phyloP scores from a whole-genome alignment of 2,113 vertebrate species.

The Vulpes lagopus region DNA sequence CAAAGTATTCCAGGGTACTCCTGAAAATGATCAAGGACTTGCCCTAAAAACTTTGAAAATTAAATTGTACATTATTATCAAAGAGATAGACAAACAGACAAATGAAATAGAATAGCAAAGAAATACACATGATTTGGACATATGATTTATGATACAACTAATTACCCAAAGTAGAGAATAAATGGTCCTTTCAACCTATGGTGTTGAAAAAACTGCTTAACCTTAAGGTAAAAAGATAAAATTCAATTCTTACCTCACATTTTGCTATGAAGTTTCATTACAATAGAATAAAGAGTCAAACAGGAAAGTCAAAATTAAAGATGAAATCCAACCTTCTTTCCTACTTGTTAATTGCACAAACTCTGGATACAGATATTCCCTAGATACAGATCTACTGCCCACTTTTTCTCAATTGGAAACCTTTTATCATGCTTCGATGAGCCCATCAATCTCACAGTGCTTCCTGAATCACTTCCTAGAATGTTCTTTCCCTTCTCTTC shows the following conservation, averaged over 20 bases:
- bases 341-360: not conserved
- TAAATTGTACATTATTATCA: not conserved
- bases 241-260: not conserved
- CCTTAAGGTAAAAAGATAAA: not conserved
- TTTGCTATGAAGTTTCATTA: not conserved
- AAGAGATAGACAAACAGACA: not conserved
- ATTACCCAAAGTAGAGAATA: not conserved
- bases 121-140: not conserved
- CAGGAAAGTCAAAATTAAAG: not conserved
- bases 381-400: not conserved
- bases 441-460: not conserved
- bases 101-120: not conserved
- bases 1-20: not conserved
- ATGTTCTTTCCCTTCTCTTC: not conserved
- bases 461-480: not conserved
- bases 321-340: not conserved
- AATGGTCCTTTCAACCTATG: not conserved
- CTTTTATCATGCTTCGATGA: not conserved
- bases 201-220: not conserved
- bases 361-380: not conserved
- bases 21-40: constrained; percentile 17
- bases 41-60: not conserved
- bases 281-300: not conserved
- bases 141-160: not conserved
- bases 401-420: not conserved